Evolutionary conservation across 2,888 invertebrate species (phyloP), one percentile per base, ranked within the genome.

Genomic region (Choristoneura rosaceana): DNA sequence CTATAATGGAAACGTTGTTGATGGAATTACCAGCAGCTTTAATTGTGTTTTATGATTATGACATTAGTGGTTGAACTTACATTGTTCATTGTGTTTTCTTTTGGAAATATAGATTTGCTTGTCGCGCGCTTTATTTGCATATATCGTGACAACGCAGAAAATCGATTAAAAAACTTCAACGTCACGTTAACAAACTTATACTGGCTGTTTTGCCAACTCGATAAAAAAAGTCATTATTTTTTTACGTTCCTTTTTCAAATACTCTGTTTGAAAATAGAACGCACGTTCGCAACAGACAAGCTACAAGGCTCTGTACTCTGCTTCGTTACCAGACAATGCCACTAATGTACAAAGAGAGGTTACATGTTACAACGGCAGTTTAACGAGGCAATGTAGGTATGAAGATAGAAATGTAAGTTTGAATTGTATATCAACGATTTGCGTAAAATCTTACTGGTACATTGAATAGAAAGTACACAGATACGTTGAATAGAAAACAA

Each of bases 251-350:
- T n/a, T 59, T 50, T 61, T 71, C 62, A 41, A 63, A 67, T 3
- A 33, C 12, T 4, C 2, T 33, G 33, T 70, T 70, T 33, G 67
- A 58, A 68, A 63, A 68, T 58, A 71, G 67, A 62, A 68, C 58
- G 60, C 52, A 41, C 58, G 62, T 47, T 71, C 63, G 62, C 58
- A 63, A 58, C 15, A 47, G 33, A 63, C 63, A 45, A 25, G 55
- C 62, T 59, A 71, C 67, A 68, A 71, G 71, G 67, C 64, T 47
- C 62, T 38, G 70, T 50, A 38, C 50, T 52, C 50, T 14, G 69
- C 63, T 69, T 71, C 64, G 74, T 74, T 71, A 69, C 65, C 64
- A 71, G 63, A 74, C 71, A 74, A 74, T 69, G 65, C 71, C 55
- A 69, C 64, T 64, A 71, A 71, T 68, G 69, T 64, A 59, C 50